A percentile compares a stretch with the other conserved stretches of the same genome.
phyloP scores from a whole-genome alignment of 2,797 vertebrate species.

The Otolemur crassicaudatus region DNA sequence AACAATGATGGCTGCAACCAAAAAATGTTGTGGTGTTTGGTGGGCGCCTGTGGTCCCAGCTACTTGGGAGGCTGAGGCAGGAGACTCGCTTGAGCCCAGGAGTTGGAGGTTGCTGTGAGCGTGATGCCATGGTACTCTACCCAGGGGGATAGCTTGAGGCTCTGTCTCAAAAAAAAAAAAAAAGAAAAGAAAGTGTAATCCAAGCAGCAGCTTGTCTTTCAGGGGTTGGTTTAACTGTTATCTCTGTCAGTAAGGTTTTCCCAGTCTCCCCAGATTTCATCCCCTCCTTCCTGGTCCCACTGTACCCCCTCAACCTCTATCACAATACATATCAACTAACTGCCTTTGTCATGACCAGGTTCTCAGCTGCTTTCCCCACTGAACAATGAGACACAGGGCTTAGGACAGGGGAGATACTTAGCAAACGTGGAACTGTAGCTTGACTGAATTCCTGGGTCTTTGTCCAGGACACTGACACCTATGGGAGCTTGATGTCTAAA shows the following conservation, averaged over 20 bases:
- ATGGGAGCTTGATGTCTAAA: not conserved
- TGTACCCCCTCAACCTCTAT: not conserved
- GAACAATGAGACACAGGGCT: not conserved
- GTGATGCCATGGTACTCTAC: too few species aligned
- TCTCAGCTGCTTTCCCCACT: not conserved
- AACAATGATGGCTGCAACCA: too few species aligned
- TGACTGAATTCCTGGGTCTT: not conserved
- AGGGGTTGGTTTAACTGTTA: not conserved
- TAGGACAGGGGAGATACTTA: not conserved
- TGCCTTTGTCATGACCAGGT: not conserved
- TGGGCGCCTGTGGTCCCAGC: too few species aligned
- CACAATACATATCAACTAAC: not conserved
- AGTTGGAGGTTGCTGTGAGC: too few species aligned
- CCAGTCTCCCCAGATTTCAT: not conserved
- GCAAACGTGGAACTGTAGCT: not conserved
- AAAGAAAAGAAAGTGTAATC: not conserved
- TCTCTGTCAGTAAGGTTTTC: constrained; percentile 31
- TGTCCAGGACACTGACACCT: not conserved
- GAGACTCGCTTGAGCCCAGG: too few species aligned
- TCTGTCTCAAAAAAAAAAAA: too few species aligned
- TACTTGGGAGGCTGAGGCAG: too few species aligned
- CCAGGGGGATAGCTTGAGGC: too few species aligned
- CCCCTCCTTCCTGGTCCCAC: not conserved
- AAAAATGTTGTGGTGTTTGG: too few species aligned
- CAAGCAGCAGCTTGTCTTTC: not conserved